Conservation (phyloP, 64 coral and sea anemone species). For the Porites lutea region DNA sequence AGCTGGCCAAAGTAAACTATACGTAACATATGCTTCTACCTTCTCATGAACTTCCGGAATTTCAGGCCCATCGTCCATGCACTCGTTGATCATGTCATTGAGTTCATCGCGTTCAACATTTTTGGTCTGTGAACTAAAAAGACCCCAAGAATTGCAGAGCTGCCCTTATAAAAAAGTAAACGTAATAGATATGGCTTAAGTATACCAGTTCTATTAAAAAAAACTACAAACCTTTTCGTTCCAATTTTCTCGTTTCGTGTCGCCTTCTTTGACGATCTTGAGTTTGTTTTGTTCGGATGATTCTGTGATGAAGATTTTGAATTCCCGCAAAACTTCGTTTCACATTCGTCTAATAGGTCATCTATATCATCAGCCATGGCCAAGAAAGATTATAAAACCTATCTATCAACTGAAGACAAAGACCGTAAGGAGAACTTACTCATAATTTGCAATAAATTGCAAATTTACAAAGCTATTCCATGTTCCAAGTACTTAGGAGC, state of each 20-base stretch:
- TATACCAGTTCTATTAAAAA: neutral
- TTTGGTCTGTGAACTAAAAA: constrained; percentile 34
- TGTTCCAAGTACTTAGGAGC: no score
- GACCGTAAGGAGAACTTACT: no score
- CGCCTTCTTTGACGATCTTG: constrained; percentile 8
- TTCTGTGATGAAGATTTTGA: constrained; percentile 19
- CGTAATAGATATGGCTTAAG: neutral
- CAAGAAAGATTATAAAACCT: neutral
- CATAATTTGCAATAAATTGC: no score
- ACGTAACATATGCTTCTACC: neutral
- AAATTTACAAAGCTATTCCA: no score
- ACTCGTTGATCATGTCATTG: constrained; percentile 90
- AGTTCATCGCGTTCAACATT: constrained; percentile 82
- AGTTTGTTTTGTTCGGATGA: constrained; percentile 32
- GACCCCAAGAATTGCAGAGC: neutral
- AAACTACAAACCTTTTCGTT: constrained; percentile 19
- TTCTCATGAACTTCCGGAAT: neutral
- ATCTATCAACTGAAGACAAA: no score
- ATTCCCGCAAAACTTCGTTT: constrained; percentile 81
- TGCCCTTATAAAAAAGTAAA: neutral
- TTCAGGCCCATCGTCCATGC: constrained; percentile 75
- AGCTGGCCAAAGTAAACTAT: neutral
- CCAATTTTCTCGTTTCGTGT: neutral
- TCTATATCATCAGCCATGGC: constrained; percentile 96
- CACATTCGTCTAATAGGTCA: constrained; percentile 94